Conservation (phyloP, 2,797 vertebrate species). For the Cetoscarus ocellatus region DNA sequence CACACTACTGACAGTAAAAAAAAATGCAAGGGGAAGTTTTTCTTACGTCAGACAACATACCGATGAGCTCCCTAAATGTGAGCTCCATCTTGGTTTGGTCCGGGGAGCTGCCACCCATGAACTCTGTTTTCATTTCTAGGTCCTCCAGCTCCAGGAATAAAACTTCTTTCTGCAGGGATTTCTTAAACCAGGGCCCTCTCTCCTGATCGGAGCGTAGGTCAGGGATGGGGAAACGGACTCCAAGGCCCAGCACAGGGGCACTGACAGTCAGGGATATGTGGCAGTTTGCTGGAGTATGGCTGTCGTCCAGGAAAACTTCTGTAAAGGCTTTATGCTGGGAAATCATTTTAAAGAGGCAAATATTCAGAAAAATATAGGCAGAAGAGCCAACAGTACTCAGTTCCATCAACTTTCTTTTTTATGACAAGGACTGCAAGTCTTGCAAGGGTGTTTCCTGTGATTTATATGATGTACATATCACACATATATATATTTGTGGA, state of each 20-base stretch:
- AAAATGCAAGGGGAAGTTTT: not conserved
- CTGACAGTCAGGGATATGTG: conserved; percentile 89
- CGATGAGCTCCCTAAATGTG: conserved; percentile 93
- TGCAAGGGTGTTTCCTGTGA: no score
- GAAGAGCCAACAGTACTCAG: not conserved
- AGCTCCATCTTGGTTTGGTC: conserved; percentile 97
- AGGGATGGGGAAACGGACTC: conserved; percentile 96
- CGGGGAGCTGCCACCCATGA: conserved; percentile 90
- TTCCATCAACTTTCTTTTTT: no score
- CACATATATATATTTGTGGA: no score
- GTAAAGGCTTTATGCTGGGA: conserved; percentile 96
- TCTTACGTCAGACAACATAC: conserved; percentile 75
- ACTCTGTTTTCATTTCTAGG: conserved; percentile 94
- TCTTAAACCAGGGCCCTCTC: conserved; percentile 98
- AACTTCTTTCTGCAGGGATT: conserved; percentile 96
- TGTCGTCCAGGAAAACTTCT: conserved; percentile 97
- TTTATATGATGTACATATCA: no score
- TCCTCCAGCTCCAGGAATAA: conserved; percentile 92
- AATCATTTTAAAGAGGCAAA: conserved; percentile 23
- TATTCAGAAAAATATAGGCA: not conserved
- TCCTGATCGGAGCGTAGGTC: conserved; percentile 98
- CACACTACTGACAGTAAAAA: not conserved
- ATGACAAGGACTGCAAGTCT: no score
- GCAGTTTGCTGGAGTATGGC: conserved; percentile 90
- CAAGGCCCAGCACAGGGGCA: conserved; percentile 89